Evolutionary conservation across 2,888 invertebrate species (phyloP).

Genomic region (Cantharis nigra): DNA sequence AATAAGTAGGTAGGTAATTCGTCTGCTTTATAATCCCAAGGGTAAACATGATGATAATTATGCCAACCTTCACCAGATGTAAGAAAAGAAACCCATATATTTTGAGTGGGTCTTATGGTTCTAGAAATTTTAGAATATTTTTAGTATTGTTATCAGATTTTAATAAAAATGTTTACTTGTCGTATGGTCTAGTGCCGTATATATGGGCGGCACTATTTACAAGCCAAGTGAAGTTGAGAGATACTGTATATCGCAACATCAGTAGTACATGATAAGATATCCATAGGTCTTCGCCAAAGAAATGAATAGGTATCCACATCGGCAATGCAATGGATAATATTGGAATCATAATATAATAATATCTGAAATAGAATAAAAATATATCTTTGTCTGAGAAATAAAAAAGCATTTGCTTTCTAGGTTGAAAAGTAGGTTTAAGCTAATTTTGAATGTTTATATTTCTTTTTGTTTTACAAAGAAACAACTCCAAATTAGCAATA

Average conservation of each 20-base stretch:
- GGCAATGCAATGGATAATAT: slow-evolving; percentile 69
- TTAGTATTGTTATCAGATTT: too few relatives aligned
- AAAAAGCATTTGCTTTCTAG: too few relatives aligned
- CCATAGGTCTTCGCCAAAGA: slow-evolving; percentile 76
- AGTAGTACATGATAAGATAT: slow-evolving; percentile 77
- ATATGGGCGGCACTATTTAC: slow-evolving; percentile 94
- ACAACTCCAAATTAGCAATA: too few relatives aligned
- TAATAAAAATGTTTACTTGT: slow-evolving; percentile 63
- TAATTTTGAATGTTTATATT: too few relatives aligned
- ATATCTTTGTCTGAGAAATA: too few relatives aligned
- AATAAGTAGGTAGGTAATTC: slow-evolving; percentile 68
- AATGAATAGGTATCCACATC: slow-evolving; percentile 72
- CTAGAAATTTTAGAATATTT: slow-evolving; percentile 52
- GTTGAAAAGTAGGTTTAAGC: too few relatives aligned
- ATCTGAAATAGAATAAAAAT: slow-evolving; percentile 58
- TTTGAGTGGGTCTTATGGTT: slow-evolving; percentile 78
- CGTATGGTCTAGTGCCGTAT: slow-evolving; percentile 90
- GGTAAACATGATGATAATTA: slow-evolving; percentile 92
- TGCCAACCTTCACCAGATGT: slow-evolving; percentile 83
- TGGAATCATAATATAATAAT: slow-evolving; percentile 77
- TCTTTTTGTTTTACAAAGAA: too few relatives aligned
- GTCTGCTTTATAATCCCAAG: slow-evolving; percentile 90
- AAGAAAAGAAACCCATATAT: slow-evolving; percentile 50
- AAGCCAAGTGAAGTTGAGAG: slow-evolving; percentile 87
- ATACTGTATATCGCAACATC: slow-evolving; percentile 75